Percentiles rank a stretch among this genome's conserved stretches.
These are phyloP conservation scores for Cyprinus carpio DNA, from an alignment of 2,113 vertebrate genomes.

Conservation along the genomic window DNA sequence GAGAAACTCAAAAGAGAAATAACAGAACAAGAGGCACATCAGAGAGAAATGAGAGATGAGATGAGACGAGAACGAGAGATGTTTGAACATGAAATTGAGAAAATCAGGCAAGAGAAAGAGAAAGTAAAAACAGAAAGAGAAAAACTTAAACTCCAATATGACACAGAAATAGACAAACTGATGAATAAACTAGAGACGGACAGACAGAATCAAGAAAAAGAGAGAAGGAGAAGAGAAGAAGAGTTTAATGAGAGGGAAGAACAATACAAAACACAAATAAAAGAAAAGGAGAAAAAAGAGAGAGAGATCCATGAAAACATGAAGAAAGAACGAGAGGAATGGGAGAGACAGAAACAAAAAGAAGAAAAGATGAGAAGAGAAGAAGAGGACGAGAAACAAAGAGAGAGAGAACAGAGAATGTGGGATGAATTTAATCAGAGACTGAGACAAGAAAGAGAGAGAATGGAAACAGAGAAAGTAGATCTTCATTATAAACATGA, in stretches of 20 bases:
- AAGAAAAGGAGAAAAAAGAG: background rate
- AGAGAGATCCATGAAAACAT: background rate
- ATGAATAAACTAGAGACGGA: background rate
- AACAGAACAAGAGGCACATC: too few species aligned
- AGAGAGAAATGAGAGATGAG: too few species aligned
- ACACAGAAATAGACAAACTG: background rate
- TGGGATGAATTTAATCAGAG: background rate
- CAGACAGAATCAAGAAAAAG: background rate
- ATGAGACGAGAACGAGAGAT: background rate
- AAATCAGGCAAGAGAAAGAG: background rate
- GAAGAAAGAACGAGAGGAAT: slow-evolving; percentile 13
- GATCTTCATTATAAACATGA: background rate
- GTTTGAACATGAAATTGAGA: slow-evolving; percentile 1
- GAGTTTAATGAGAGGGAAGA: background rate
- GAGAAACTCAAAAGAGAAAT: too few species aligned
- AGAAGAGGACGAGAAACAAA: background rate
- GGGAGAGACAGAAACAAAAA: background rate
- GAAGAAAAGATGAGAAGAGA: background rate
- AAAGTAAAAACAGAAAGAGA: background rate
- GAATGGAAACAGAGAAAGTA: background rate
- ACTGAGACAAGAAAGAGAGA: background rate
- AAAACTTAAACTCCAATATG: background rate
- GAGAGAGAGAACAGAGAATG: background rate
- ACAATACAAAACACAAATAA: background rate
- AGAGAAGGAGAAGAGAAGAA: background rate